A percentile compares a stretch with the other conserved stretches of the same genome.
Conservation (phyloP, 2,797 vertebrate species). For the Loris lydekkerianus region DNA sequence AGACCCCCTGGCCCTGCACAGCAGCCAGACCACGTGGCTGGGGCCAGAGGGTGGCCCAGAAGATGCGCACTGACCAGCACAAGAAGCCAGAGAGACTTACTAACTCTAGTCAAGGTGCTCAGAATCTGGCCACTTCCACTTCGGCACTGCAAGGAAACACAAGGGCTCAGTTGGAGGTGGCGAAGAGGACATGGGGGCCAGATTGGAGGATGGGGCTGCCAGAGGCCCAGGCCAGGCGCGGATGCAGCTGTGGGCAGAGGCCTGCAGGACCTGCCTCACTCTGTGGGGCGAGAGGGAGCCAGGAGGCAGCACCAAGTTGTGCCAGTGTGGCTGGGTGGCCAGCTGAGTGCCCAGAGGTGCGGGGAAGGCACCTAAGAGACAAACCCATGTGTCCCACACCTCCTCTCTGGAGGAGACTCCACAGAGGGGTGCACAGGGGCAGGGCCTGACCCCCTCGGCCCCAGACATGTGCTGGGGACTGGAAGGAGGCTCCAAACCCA, state of each 20-base stretch:
- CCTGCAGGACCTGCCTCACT: background rate
- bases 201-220: accelerated
- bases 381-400: too few relatives aligned
- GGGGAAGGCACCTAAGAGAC: too few relatives aligned
- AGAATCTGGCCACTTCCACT: constrained; percentile 95
- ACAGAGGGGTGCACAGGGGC: too few relatives aligned
- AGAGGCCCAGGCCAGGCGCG: accelerated
- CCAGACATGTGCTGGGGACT: background rate
- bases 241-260: too few relatives aligned
- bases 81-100: constrained; percentile 94
- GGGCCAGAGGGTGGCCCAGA: constrained; percentile 72
- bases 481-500: constrained; percentile 85
- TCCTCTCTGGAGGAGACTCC: too few relatives aligned
- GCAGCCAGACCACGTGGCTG: background rate
- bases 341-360: background rate
- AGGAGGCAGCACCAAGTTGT: accelerated
- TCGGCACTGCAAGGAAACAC: constrained; percentile 97
- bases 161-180: constrained; percentile 89
- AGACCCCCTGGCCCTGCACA: background rate
- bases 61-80: constrained; percentile 64
- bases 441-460: background rate
- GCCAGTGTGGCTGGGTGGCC: too few relatives aligned
- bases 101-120: constrained; percentile 91
- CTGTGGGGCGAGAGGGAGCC: background rate
- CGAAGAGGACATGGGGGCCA: too few relatives aligned